A percentile compares a stretch with the other conserved stretches of the same genome.
phyloP scores from a whole-genome alignment of 2,113 vertebrate species.

The Neotragus moschatus region DNA sequence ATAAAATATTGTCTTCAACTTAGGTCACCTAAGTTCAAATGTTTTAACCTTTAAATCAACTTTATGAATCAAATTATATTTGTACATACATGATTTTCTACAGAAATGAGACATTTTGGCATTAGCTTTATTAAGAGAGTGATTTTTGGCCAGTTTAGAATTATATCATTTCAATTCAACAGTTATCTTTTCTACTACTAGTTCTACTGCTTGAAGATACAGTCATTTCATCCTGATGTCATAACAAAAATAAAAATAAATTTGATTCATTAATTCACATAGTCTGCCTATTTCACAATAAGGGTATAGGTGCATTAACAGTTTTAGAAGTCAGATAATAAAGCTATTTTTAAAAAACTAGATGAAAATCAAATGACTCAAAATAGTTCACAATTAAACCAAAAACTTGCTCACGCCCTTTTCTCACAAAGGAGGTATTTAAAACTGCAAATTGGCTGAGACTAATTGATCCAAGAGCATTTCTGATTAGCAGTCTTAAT shows the following conservation, averaged over 20 bases:
- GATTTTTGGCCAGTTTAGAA: slow-evolving; percentile 35
- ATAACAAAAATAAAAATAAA: slow-evolving; percentile 70
- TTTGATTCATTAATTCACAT: slow-evolving; percentile 60
- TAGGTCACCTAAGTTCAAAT: slow-evolving; percentile 22
- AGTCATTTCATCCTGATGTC: neutral
- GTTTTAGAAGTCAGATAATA: slow-evolving; percentile 51
- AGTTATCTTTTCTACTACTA: neutral
- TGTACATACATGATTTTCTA: slow-evolving; percentile 26
- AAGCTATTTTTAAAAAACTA: neutral
- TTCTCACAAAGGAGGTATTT: neutral
- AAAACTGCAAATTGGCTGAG: slow-evolving; percentile 52
- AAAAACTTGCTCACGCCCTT: slow-evolving; percentile 31
- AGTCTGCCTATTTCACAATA: neutral
- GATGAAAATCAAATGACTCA: slow-evolving; percentile 34
- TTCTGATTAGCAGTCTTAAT: slow-evolving; percentile 52
- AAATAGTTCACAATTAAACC: slow-evolving; percentile 8
- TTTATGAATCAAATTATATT: slow-evolving; percentile 34
- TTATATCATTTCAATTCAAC: neutral
- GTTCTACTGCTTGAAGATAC: neutral
- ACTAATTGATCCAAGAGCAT: slow-evolving; percentile 54
- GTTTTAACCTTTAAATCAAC: slow-evolving; percentile 42
- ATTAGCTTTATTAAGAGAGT: slow-evolving; percentile 40
- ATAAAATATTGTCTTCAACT: slow-evolving; percentile 38
- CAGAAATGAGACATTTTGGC: slow-evolving; percentile 20
- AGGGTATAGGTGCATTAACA: neutral